These are phyloP conservation scores for Dysmachus trigonus DNA, from an alignment of 2,888 invertebrate species.

Conservation along the genomic window DNA sequence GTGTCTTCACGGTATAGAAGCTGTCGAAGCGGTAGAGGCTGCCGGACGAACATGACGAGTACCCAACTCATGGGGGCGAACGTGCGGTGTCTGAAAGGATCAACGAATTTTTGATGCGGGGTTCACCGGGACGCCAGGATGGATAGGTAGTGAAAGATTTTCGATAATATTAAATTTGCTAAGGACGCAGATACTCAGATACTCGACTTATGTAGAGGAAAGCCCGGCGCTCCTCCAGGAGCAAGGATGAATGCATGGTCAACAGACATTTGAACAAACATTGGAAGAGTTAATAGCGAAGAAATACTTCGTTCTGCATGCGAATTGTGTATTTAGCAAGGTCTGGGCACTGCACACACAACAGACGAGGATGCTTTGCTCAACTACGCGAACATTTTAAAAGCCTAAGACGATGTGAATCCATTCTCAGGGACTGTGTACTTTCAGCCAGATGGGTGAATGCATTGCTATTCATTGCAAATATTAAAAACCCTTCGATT, in stretches of 20 bases:
- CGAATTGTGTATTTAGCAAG: neutral
- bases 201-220: neutral
- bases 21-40: neutral
- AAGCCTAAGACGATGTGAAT: neutral
- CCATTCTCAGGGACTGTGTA: neutral
- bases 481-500: neutral
- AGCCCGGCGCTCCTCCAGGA: neutral
- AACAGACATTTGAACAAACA: neutral
- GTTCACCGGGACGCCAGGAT: neutral
- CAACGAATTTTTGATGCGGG: neutral
- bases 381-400: neutral
- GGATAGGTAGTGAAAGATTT: neutral
- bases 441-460: neutral
- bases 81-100: neutral
- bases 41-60: neutral
- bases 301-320: neutral
- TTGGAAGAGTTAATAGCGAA: neutral
- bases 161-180: neutral
- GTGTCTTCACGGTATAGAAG: neutral
- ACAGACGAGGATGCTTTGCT: neutral
- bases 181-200: neutral
- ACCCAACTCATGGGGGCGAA: neutral
- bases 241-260: neutral
- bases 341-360: neutral
- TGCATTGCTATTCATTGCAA: neutral